phyloP scores from a whole-genome alignment of 2,113 vertebrate genomes.

The Ailuropoda melanoleuca region DNA sequence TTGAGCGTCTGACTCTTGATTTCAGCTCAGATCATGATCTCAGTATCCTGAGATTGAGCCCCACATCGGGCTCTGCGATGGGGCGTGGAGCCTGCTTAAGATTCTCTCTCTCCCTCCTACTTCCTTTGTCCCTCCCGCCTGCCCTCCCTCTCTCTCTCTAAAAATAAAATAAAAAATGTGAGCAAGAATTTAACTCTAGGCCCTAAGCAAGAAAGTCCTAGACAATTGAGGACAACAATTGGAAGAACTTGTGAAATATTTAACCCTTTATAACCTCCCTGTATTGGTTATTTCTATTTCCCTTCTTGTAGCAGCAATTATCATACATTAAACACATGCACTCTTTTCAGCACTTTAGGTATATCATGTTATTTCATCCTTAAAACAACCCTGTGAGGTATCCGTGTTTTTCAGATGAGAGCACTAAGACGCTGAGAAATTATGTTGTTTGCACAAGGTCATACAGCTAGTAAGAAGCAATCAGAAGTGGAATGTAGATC shows the following conservation, averaged over 20 bases:
- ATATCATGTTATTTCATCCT: slow-evolving; percentile 36
- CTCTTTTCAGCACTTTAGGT: not conserved
- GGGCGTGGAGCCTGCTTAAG: not conserved
- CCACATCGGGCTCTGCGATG: not conserved
- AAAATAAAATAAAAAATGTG: not conserved
- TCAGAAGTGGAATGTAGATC: not conserved
- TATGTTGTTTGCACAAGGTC: not conserved
- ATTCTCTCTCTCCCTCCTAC: not conserved
- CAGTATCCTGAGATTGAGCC: not conserved
- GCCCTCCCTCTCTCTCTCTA: not conserved
- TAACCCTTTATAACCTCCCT: not conserved
- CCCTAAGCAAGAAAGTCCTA: not conserved
- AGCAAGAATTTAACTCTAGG: not conserved
- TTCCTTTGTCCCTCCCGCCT: not conserved
- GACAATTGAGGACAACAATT: not conserved
- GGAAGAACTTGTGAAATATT: not conserved
- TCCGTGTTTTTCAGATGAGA: not conserved
- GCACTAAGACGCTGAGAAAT: slow-evolving; percentile 39
- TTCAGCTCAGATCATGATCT: not conserved
- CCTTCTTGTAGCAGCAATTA: not conserved
- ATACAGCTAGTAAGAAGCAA: not conserved
- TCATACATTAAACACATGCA: not conserved
- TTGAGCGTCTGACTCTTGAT: not conserved
- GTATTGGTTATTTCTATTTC: not conserved
- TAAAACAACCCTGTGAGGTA: not conserved